phyloP scores from a whole-genome alignment of 2,113 vertebrate genomes.

The Saiga tatarica region DNA sequence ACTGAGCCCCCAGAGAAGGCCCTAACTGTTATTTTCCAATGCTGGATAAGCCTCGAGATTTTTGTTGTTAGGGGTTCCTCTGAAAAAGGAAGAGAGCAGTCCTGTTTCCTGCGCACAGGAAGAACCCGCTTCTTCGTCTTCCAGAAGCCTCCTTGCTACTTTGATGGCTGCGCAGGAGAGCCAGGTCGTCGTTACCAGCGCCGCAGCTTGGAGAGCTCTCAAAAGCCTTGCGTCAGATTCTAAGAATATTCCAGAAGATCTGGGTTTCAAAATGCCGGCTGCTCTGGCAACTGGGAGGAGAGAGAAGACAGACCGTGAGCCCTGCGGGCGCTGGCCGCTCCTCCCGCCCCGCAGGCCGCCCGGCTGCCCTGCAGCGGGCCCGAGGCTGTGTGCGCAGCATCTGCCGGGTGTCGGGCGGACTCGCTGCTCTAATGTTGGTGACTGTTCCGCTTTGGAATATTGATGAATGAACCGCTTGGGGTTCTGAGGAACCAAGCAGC shows the following conservation, averaged over 20 bases:
- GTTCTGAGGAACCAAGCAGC: background rate
- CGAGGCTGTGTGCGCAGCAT: rapidly evolving
- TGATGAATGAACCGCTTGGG: background rate
- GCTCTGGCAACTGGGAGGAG: background rate
- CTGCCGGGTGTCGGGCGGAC: background rate
- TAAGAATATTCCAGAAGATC: background rate
- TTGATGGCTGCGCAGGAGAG: background rate
- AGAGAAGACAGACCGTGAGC: background rate
- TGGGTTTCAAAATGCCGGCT: background rate
- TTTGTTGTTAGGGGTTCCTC: background rate
- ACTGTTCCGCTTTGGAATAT: background rate
- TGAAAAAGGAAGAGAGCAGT: background rate
- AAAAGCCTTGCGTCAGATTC: background rate
- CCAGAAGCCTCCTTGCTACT: background rate
- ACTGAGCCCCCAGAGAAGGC: background rate
- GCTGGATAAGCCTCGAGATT: background rate
- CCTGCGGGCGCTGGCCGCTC: constrained; percentile 39
- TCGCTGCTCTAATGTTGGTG: background rate
- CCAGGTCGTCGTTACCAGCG: background rate
- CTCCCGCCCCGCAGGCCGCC: constrained; percentile 45
- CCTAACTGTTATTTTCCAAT: background rate
- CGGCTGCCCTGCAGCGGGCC: constrained; percentile 23
- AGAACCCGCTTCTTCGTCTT: background rate
- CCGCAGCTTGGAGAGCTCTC: background rate
- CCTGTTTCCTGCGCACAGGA: background rate